Base-by-base conservation (phyloP, 1,140 invertebrate genomes). In the Hyposmocoma kahamanoa region DNA sequence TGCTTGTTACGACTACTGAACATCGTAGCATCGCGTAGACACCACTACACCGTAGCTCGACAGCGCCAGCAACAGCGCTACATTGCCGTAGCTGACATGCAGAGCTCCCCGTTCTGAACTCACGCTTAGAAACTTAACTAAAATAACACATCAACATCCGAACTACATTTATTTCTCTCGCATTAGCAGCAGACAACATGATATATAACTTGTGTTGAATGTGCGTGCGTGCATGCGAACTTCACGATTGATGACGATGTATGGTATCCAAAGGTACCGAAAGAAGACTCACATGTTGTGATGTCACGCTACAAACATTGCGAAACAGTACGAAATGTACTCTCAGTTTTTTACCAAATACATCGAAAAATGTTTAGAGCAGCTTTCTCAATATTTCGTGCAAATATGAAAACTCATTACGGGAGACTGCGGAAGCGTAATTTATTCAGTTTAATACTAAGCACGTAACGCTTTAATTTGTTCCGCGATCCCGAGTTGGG, bases 1-100 rank as follows among this genome's bases (percentile, higher is more conserved):
- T 50, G 47, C 53, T 22, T 50, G 41, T 41, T 50, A 46, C 47
- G 43, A 47, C 24, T 55, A 36, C 46, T 47, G 11, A 21, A 18
- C 15, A 13, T 28, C 17, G 47, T 50, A 46, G 42, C 43, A 42
- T 42, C 47, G 46, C 42, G 53, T 55, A 39, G 30, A 49, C 42
- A 1, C 26, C 15, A 6, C 30, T 28, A 15, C 42, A 19, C 13
- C 13, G 32, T 13, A 15, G 32, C 2, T 17, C 32, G 32, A 17
- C 4, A 36, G 32, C 32, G 8, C 32, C 32, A n/a, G 18, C 28
- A n/a, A 30, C 28, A n/a, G n/a, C n/a, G n/a, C n/a, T n/a, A n/a
- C n/a, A n/a, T n/a, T n/a, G n/a, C n/a, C n/a, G n/a, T n/a, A n/a
- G n/a, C n/a, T n/a, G n/a, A n/a, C n/a, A n/a, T n/a, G n/a, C n/a